Percentiles rank a stretch among this genome's conserved stretches.
These are phyloP conservation scores for Brachypterus glaber DNA, from an alignment of 2,888 invertebrate species.

Conservation along the genomic window DNA sequence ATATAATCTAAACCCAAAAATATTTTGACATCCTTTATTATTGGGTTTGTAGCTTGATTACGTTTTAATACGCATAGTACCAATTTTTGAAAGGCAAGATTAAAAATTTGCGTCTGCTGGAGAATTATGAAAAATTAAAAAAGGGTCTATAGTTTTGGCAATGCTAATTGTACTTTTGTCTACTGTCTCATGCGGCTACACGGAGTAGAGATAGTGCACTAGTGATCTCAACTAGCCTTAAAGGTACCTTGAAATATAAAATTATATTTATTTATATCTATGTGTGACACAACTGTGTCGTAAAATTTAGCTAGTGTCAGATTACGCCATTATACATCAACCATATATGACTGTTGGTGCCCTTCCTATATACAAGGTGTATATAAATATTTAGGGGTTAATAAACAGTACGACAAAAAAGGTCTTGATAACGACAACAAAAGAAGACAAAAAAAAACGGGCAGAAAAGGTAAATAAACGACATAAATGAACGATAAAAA, in stretches of 20 bases:
- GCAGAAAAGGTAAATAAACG: too few species aligned
- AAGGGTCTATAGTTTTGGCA: constrained; percentile 15
- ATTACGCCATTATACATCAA: constrained; percentile 39
- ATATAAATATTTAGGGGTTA: background rate
- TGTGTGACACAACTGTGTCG: constrained; percentile 31
- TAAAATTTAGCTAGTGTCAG: constrained; percentile 35
- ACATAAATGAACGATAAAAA: background rate
- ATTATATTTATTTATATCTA: constrained; percentile 36
- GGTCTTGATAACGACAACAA: too few species aligned
- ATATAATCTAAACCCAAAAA: too few species aligned
- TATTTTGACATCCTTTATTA: too few species aligned
- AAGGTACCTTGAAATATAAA: constrained; percentile 39
- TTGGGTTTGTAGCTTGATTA: too few species aligned
- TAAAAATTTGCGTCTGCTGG: constrained; percentile 3
- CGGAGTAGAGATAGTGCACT: constrained; percentile 37
- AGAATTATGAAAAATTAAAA: background rate
- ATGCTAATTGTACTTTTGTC: too few species aligned
- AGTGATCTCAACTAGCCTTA: constrained; percentile 43
- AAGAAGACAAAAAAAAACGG: too few species aligned
- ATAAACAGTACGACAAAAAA: too few species aligned
- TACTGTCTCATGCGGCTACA: constrained; percentile 32
- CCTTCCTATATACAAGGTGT: constrained; percentile 3
- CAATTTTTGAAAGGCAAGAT: constrained; percentile 2
- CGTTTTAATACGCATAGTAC: too few species aligned
- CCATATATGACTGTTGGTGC: constrained; percentile 37